Percentiles rank a stretch among this genome's conserved stretches.
phyloP scores from a whole-genome alignment of 1,140 invertebrate genomes.

The Choristoneura fumiferana region DNA sequence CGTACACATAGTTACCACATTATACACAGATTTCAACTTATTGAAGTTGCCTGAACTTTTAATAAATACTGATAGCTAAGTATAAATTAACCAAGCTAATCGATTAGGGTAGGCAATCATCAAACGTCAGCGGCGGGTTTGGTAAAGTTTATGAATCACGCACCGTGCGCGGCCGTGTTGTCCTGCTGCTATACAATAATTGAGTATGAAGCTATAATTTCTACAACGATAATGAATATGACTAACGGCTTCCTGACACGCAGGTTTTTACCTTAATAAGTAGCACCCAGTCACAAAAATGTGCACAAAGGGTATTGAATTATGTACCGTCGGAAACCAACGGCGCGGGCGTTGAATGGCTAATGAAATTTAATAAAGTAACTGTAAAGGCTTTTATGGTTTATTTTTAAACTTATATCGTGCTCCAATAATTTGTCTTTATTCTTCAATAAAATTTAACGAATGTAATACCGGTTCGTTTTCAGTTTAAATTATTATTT shows the following conservation, averaged over 20 bases:
- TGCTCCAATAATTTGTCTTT: too few relatives aligned
- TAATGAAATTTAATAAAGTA: conserved; percentile 17
- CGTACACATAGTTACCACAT: too few relatives aligned
- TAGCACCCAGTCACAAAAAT: conserved; percentile 42
- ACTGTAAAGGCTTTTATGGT: background rate
- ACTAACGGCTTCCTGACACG: conserved; percentile 60
- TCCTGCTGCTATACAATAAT: conserved; percentile 51
- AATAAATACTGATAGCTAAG: background rate
- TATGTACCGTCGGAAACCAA: conserved; percentile 33
- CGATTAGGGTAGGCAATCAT: conserved; percentile 20
- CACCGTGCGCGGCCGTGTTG: conserved; percentile 33
- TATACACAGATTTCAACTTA: too few relatives aligned
- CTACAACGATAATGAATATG: conserved; percentile 64
- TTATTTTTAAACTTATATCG: too few relatives aligned
- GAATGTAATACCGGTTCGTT: too few relatives aligned
- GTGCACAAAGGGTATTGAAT: conserved; percentile 47
- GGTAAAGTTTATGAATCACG: conserved; percentile 55
- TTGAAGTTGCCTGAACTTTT: too few relatives aligned
- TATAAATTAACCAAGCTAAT: conserved; percentile 5
- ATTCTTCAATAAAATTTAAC: too few relatives aligned
- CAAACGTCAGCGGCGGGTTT: conserved; percentile 37
- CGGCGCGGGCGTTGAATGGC: conserved; percentile 20
- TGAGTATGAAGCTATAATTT: conserved; percentile 66
- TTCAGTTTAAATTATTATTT: too few relatives aligned
- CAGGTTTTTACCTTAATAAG: conserved; percentile 60